A percentile compares a stretch with the other conserved stretches of the same genome.
phyloP scores from a whole-genome alignment of 2,113 vertebrate species.

The Pangasianodon gigas region DNA sequence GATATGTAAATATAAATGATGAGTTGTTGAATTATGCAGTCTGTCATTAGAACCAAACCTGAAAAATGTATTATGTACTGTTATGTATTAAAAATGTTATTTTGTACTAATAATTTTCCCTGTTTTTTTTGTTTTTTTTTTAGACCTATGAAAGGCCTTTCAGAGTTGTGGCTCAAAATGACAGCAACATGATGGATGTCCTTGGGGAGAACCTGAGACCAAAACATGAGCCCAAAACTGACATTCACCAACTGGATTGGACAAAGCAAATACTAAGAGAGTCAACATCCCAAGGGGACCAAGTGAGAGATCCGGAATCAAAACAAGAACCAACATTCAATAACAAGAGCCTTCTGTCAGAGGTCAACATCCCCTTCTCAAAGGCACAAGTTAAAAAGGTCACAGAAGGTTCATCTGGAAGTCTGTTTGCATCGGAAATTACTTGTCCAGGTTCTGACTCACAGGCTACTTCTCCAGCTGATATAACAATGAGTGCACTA shows the following conservation, averaged over 20 bases:
- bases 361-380: constrained; percentile 76
- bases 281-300: constrained; percentile 77
- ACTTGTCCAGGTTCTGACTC: constrained; percentile 61
- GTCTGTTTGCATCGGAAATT: constrained; percentile 64
- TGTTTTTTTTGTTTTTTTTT: constrained; percentile 43
- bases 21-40: neutral
- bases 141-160: constrained; percentile 91
- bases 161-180: constrained; percentile 83
- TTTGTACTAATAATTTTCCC: neutral
- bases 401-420: constrained; percentile 69
- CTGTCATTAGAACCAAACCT: neutral
- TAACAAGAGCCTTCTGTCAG: constrained; percentile 75
- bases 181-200: constrained; percentile 85
- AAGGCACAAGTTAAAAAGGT: constrained; percentile 82
- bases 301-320: constrained; percentile 76
- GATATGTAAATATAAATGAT: neutral
- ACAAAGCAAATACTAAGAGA: constrained; percentile 76
- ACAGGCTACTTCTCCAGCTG: constrained; percentile 65
- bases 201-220: constrained; percentile 89
- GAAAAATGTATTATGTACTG: neutral
- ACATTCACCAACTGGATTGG: constrained; percentile 87
- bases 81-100: neutral
- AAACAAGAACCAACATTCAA: constrained; percentile 77
- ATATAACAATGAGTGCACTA: constrained; percentile 54
- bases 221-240: constrained; percentile 93